A percentile compares a stretch with the other conserved stretches of the same genome.
These are phyloP conservation scores for Discoglossus pictus DNA, from an alignment of 2,797 vertebrate species.

Conservation along the genomic window DNA sequence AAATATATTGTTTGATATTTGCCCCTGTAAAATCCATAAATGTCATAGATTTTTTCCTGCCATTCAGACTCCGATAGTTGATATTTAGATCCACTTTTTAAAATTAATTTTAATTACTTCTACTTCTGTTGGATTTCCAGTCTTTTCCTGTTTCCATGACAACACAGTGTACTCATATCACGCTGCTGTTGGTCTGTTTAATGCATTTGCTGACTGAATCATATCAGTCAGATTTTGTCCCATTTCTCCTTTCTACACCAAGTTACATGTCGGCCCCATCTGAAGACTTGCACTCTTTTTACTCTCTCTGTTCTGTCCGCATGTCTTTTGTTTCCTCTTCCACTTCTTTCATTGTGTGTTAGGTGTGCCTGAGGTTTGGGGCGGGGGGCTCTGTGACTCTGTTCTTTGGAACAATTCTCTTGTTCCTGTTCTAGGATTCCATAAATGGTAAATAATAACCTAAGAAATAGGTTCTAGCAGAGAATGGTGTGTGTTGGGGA, in stretches of 20 bases:
- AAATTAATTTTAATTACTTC: conserved; percentile 56
- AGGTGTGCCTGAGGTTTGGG: conserved; percentile 54
- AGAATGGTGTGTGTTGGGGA: no score
- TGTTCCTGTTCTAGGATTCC: background rate
- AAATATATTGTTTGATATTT: no score
- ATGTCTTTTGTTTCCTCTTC: conserved; percentile 65
- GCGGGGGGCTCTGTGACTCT: conserved; percentile 63
- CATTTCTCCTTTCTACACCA: conserved; percentile 47
- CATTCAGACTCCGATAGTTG: conserved; percentile 77
- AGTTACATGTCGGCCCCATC: conserved; percentile 56
- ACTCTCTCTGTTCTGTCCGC: conserved; percentile 57
- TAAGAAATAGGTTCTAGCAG: no score
- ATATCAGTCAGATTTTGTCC: conserved; percentile 59
- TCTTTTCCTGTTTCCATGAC: conserved; percentile 75
- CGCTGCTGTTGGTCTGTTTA: conserved; percentile 67
- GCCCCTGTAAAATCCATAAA: background rate
- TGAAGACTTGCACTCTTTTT: conserved; percentile 50
- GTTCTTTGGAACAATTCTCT: conserved; percentile 61
- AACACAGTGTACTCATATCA: conserved; percentile 77
- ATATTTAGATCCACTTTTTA: conserved; percentile 55
- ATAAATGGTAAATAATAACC: background rate
- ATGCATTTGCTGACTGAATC: conserved; percentile 74
- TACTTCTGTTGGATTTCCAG: conserved; percentile 60
- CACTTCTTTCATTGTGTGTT: conserved; percentile 69
- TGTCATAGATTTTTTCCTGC: conserved; percentile 48